A percentile compares a stretch with the other conserved stretches of the same genome.
These are phyloP conservation scores for Cassiopea xamachana DNA, from an alignment of 30 jellyfish, hydroid and myxozoan genomes.

Conservation along the genomic window DNA sequence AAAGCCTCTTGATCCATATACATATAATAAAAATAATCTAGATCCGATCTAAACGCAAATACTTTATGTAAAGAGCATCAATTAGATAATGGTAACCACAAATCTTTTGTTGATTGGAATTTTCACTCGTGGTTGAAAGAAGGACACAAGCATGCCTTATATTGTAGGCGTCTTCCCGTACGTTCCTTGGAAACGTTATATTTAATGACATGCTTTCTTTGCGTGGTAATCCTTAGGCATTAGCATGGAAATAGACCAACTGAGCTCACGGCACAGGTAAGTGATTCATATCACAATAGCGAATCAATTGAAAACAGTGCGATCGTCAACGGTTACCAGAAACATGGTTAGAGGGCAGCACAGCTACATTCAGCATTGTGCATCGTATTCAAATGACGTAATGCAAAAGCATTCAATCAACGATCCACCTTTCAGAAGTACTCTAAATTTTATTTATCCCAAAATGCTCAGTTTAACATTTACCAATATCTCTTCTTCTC, in stretches of 20 bases:
- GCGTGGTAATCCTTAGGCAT: conserved; percentile 32
- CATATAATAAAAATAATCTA: conserved; percentile 55
- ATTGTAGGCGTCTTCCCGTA: conserved; percentile 17
- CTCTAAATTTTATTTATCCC: no score
- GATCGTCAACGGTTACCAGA: no score
- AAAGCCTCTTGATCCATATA: conserved; percentile 32
- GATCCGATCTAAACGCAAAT: conserved; percentile 55
- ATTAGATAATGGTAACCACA: conserved; percentile 45
- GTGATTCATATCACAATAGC: not conserved
- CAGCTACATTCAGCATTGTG: no score
- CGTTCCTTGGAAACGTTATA: conserved; percentile 15
- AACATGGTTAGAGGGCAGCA: no score
- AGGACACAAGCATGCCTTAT: conserved; percentile 21
- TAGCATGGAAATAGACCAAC: conserved; percentile 21
- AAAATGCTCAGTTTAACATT: no score
- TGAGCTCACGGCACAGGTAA: not conserved
- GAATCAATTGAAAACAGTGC: no score
- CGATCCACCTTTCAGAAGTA: no score
- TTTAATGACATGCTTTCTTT: conserved; percentile 1
- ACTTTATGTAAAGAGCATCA: conserved; percentile 67
- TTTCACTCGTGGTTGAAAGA: conserved; percentile 54
- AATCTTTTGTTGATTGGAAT: conserved; percentile 41
- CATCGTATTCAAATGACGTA: no score
- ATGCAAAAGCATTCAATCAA: no score
- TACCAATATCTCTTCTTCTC: no score